Evolutionary conservation across 2,888 invertebrate genomes (phyloP), one percentile per base, ranked within the genome.

Genomic region (Esperia sulphurella): DNA sequence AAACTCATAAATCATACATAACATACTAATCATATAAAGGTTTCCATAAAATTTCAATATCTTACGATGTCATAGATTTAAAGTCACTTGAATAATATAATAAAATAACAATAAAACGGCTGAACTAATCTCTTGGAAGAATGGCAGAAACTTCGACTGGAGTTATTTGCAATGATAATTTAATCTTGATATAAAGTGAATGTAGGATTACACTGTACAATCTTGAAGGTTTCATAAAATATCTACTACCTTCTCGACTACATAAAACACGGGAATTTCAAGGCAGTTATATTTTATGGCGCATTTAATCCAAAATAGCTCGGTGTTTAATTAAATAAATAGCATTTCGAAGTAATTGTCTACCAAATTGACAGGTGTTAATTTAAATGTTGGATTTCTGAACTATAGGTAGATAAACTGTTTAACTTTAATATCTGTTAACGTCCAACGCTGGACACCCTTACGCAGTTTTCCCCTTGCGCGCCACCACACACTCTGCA

Each of bases 151-250:
- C 69, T 71, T 51, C 61, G 54, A 6, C 21, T 5, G 21, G 60
- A 61, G 69, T 59, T 71, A 77, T 84, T 86, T 83, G 84, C 82
- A 85, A 85, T 85, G 79, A 83, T 85, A 86, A 87, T 85, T 86
- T 84, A 85, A 87, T 85, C 79, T 75, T 71, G 67, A 68, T 79
- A 72, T 79, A 21, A 21, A 21, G 21, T 21, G 21, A 21, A 35
- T n/a, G n/a, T 31, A 31, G 8, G 31, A 31, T 35, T 10, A 31
- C 31, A 8, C 31, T 31, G n/a, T n/a, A 35, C 6, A 2, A n/a
- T 35, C 74, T 72, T 65, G 61, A 73, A 73, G 71, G 73, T 70
- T 64, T 63, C 67, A 69, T 79, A 76, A 78, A 77, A 74, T 58
- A 54, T 8, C 12, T 10, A 21, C 21, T 21, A 50, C 53, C 46